Percentiles rank a stretch among this genome's conserved stretches.
phyloP scores from a whole-genome alignment of 2,113 vertebrate genomes.

The Sylvicapra grimmia region DNA sequence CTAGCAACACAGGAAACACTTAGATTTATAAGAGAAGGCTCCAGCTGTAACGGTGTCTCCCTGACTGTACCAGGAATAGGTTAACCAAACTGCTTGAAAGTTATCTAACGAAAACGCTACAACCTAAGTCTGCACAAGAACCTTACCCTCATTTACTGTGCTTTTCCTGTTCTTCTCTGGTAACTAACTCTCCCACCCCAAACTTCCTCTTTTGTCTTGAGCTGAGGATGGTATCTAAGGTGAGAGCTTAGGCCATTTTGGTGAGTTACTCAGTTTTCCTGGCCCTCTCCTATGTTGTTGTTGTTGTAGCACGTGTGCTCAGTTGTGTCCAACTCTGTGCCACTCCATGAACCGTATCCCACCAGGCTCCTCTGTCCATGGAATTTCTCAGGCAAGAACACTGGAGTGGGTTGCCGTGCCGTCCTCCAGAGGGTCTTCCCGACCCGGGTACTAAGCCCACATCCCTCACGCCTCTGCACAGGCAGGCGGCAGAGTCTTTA shows the following conservation, averaged over 20 bases:
- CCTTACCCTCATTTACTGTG: neutral
- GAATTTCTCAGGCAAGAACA: neutral
- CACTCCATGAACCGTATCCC: neutral
- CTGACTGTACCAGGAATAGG: neutral
- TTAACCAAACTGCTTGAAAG: neutral
- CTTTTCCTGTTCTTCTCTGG: neutral
- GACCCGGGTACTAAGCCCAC: rapidly evolving
- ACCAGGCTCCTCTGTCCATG: neutral
- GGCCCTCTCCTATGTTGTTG: neutral
- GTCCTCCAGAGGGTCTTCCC: neutral
- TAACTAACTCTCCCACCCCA: neutral
- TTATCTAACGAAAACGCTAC: neutral
- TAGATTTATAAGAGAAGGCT: neutral
- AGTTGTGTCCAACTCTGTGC: neutral
- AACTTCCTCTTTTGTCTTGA: neutral
- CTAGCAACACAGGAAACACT: neutral
- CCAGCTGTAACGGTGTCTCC: neutral
- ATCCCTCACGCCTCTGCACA: neutral
- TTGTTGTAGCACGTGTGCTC: neutral
- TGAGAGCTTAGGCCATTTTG: rapidly evolving
- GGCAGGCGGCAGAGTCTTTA: neutral
- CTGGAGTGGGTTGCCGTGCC: neutral
- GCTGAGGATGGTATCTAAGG: neutral
- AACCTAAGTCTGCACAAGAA: neutral
- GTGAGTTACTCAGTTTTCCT: neutral